Base-by-base conservation (phyloP, 1,140 invertebrate genomes). In the Oreohelix idahoensis region DNA sequence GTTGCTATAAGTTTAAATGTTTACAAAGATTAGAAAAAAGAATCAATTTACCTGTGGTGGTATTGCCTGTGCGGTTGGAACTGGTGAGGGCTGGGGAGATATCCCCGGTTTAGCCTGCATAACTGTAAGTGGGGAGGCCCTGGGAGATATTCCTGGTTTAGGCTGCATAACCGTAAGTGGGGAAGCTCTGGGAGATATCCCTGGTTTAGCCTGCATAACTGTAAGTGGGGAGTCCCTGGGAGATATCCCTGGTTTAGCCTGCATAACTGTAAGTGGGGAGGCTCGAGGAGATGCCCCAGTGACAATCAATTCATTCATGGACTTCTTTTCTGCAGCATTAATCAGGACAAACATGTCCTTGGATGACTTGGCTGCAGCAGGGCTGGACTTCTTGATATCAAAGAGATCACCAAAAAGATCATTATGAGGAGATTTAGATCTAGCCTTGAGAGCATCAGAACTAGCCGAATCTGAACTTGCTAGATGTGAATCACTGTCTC, bases 341-440 rank as follows among this genome's bases (percentile, higher is more conserved):
- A 86, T 51, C 13, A 87, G 86, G 38, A 82, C 87, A 85, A 91
- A 91, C 81, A 91, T 80, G 35, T 88, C 87, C 82, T 89, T 91
- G 58, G 88, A 87, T 35, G 85, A 83, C 38, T 87, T 85, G 51
- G 84, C 84, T 26, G n/a, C 79, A 20, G 84, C 80, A 8, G 83
- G 71, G 26, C 63, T 78, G 32, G 85, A 85, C 26, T 84, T 78
- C 71, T 88, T 88, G 49, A 91, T 88, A 73, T 86, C 82, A 58
- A 88, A 83, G 35, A 90, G 86, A 84, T 89, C 90, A 38, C 84
- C 86, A 82, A 91, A 91, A 8, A 87, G 85, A 83, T 88, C 87
- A 58, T 58, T 71, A 66, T 77, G 79, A 74, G 36, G 66, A 26
- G 79, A n/a, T n/a, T 77, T 70, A 13, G 20, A 15, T 36, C 58